phyloP scores from a whole-genome alignment of 2,113 vertebrate genomes.

The Formicarius rufipectus region DNA sequence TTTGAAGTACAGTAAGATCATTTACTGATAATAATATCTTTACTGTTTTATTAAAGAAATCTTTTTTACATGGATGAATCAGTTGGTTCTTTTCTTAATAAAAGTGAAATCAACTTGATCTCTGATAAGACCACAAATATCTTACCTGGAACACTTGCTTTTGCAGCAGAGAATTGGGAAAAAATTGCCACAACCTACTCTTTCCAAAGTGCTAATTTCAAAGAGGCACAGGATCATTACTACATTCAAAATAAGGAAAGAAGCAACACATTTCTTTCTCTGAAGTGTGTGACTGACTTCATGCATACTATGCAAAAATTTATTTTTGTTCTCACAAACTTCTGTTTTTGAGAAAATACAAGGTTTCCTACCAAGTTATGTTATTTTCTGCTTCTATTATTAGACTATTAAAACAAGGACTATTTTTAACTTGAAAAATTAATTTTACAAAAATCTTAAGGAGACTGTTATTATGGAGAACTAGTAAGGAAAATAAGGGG shows the following conservation, averaged over 20 bases:
- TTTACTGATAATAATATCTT: neutral
- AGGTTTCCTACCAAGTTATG: neutral
- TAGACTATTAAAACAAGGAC: neutral
- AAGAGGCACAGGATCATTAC: neutral
- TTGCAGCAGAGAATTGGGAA: neutral
- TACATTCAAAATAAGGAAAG: neutral
- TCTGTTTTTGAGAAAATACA: neutral
- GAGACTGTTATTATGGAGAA: neutral
- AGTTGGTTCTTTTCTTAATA: neutral
- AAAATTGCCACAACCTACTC: neutral
- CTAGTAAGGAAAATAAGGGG: neutral
- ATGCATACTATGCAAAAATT: neutral
- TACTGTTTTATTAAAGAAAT: neutral
- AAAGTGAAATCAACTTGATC: neutral
- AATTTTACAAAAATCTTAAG: neutral
- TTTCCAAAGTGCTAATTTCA: neutral
- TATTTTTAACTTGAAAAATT: neutral
- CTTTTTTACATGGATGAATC: neutral
- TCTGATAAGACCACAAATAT: neutral
- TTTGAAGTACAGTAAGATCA: neutral
- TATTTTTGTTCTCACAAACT: neutral
- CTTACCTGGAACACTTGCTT: neutral
- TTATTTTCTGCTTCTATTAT: neutral
- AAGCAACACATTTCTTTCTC: neutral
- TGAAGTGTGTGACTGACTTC: neutral